These are phyloP conservation scores for Muschampia plurimacula DNA, from an alignment of 2,888 invertebrate species.

Conservation along the genomic window DNA sequence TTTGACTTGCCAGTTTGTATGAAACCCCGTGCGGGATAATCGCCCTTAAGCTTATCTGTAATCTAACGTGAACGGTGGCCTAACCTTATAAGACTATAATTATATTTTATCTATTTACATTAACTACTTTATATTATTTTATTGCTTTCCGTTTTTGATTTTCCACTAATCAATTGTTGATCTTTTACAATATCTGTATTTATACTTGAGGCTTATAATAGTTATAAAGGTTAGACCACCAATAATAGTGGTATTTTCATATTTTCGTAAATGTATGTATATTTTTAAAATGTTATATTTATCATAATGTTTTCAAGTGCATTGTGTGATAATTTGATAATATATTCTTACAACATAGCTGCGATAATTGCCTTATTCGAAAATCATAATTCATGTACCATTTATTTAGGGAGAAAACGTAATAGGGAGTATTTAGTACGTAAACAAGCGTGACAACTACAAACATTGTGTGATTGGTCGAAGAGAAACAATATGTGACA, in stretches of 20 bases:
- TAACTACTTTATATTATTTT: not conserved
- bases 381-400: not conserved
- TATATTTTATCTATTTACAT: not conserved
- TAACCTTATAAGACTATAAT: not conserved
- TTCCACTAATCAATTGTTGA: not conserved
- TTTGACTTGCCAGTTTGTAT: too few relatives aligned
- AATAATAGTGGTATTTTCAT: not conserved
- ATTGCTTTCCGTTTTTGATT: not conserved
- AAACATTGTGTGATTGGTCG: too few relatives aligned
- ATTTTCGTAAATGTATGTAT: not conserved
- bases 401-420: not conserved
- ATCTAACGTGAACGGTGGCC: not conserved
- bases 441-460: too few relatives aligned
- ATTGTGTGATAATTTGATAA: not conserved
- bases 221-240: not conserved
- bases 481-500: too few relatives aligned
- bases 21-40: too few relatives aligned
- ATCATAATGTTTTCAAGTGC: not conserved
- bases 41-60: not conserved
- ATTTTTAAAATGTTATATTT: not conserved
- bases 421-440: too few relatives aligned
- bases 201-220: not conserved
- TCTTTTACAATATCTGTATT: not conserved
- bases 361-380: constrained; percentile 4
- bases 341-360: not conserved